These are phyloP conservation scores for Poecile montanus DNA, from an alignment of 2,797 vertebrate genomes.

Conservation along the genomic window DNA sequence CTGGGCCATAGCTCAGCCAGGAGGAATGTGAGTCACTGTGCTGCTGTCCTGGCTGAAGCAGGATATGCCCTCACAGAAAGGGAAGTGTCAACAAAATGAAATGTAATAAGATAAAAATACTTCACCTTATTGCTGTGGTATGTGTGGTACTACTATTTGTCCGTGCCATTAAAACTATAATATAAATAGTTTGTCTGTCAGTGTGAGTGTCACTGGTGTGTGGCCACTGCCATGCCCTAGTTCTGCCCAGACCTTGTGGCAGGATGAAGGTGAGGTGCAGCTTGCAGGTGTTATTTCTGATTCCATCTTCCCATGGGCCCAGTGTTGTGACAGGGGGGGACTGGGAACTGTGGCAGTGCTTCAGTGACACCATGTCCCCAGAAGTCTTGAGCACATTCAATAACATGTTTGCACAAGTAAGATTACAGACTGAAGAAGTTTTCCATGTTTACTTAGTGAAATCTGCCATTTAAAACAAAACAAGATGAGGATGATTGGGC, in stretches of 20 bases:
- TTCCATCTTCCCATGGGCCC: background rate
- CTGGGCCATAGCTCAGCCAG: background rate
- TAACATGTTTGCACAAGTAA: background rate
- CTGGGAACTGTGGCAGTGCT: background rate
- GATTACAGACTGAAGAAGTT: background rate
- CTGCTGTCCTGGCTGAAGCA: background rate
- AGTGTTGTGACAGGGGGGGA: fast-evolving
- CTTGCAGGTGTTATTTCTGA: background rate
- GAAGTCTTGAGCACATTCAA: background rate
- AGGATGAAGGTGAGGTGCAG: background rate
- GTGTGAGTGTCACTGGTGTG: background rate
- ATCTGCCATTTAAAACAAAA: background rate
- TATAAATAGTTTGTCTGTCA: background rate
- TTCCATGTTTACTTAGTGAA: background rate
- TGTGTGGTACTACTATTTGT: background rate
- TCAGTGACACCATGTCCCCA: background rate
- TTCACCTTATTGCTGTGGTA: background rate
- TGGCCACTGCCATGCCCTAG: background rate
- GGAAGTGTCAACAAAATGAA: background rate
- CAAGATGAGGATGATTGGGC: fast-evolving
- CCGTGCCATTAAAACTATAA: background rate
- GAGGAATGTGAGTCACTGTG: background rate
- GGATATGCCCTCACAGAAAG: background rate
- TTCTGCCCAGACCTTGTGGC: background rate
- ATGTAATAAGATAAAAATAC: background rate